A percentile compares a stretch with the other conserved stretches of the same genome.
These are phyloP conservation scores for Bucco capensis DNA, from an alignment of 2,113 vertebrate species.

Conservation along the genomic window DNA sequence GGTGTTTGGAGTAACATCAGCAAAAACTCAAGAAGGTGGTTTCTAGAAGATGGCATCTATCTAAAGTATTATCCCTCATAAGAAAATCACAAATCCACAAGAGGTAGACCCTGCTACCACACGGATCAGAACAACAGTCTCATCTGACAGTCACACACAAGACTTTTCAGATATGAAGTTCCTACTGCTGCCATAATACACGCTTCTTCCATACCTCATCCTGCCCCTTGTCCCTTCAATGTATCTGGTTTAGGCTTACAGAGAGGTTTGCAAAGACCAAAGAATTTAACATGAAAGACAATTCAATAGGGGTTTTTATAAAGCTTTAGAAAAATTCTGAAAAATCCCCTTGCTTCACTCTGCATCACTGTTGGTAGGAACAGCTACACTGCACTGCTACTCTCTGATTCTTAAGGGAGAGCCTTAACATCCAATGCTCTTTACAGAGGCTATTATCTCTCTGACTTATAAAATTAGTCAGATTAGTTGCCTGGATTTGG, in stretches of 20 bases:
- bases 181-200: not conserved
- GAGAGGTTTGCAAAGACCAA: not conserved
- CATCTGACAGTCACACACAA: not conserved
- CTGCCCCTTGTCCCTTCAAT: not conserved
- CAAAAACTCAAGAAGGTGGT: not conserved
- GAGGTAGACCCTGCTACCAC: not conserved
- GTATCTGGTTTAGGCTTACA: not conserved
- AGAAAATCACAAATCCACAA: not conserved
- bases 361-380: not conserved
- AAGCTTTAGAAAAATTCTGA: not conserved
- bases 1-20: not conserved
- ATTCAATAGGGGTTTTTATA: not conserved
- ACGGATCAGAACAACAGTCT: not conserved
- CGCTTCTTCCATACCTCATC: not conserved
- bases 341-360: not conserved
- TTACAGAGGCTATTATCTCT: not conserved
- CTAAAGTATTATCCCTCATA: not conserved
- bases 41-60: not conserved
- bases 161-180: not conserved
- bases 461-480: not conserved
- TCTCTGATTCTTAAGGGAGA: not conserved
- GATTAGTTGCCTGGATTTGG: too few species aligned
- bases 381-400: not conserved
- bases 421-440: not conserved
- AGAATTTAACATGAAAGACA: not conserved